Evolutionary conservation across 2,888 invertebrate species (phyloP).

Genomic region (Periphyllus acericola): DNA sequence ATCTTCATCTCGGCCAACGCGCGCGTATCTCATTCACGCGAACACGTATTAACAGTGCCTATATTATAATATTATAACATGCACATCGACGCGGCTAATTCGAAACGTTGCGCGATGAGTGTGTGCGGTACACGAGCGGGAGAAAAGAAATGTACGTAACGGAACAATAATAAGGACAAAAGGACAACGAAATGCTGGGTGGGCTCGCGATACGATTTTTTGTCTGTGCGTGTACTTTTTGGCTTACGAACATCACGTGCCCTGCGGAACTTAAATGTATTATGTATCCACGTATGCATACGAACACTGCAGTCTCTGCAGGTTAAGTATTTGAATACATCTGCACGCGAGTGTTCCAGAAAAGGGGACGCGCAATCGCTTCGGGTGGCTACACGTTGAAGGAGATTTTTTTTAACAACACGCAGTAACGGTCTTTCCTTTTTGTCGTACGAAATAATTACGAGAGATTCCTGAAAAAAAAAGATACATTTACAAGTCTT

Average conservation of each 20-base stretch:
- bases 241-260: background rate
- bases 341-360: no score
- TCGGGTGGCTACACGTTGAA: no score
- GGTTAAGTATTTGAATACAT: no score
- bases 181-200: background rate
- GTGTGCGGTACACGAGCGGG: background rate
- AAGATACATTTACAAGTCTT: no score
- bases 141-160: background rate
- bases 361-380: no score
- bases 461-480: no score
- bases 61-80: no score
- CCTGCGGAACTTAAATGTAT: background rate
- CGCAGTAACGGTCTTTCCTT: no score
- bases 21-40: conserved; percentile 32
- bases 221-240: background rate
- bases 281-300: no score
- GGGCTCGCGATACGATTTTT: background rate
- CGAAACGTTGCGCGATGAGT: background rate
- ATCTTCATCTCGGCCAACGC: conserved; percentile 30
- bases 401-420: no score
- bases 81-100: background rate
- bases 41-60: conserved; percentile 13
- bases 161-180: background rate
- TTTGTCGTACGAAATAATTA: no score
- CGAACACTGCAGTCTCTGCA: no score